Base-by-base conservation (phyloP, 2,888 invertebrate species). In the Noctua janthe region DNA sequence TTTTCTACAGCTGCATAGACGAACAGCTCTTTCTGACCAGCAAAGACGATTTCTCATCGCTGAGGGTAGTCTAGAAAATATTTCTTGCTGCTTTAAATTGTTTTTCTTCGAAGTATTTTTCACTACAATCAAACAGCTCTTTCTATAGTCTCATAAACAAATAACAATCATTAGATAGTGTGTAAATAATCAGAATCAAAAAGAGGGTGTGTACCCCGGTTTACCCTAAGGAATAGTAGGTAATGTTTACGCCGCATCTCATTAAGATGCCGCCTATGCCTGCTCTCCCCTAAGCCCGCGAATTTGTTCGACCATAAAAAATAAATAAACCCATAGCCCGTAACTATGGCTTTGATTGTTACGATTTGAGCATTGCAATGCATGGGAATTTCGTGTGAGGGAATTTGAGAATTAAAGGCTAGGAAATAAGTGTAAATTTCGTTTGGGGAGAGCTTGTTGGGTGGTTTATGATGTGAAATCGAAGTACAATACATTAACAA, bases 241-340 rank as follows among this genome's bases (percentile, higher is more conserved):
- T 81, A 81, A 88, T 95, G 92, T 95, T 95, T 96, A 93, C 94
- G 90, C 92, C 93, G 95, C 95, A 96, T 96, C 95, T 96, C 95
- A 95, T 96, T 95, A 96, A 93, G 92, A 92, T 85, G 85, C 90
- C 92, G 91, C 88, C 87, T 74, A 92, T 87, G 84, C 90, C 92
- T 89, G 87, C 87, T 76, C 77, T 84, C 78, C 87, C 84, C 86
- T 86, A 83, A 87, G 89, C 89, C 89, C 84, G 89, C 87, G 89
- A 93, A 94, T 92, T 94, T 93, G 92, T 93, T 94, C 93, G 91
- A 93, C 94, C 94, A 93, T 95, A 93, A 94, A 94, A 93, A 94
- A 94, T 94, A 95, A 95, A 95, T 94, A 95, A 93, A 94, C 89
- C 85, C 87, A 85, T 85, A 87, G 73, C 88, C 91, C 90, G 88